Evolutionary conservation across 2,888 invertebrate genomes (phyloP).

Genomic region (Drosophila koepferae): DNA sequence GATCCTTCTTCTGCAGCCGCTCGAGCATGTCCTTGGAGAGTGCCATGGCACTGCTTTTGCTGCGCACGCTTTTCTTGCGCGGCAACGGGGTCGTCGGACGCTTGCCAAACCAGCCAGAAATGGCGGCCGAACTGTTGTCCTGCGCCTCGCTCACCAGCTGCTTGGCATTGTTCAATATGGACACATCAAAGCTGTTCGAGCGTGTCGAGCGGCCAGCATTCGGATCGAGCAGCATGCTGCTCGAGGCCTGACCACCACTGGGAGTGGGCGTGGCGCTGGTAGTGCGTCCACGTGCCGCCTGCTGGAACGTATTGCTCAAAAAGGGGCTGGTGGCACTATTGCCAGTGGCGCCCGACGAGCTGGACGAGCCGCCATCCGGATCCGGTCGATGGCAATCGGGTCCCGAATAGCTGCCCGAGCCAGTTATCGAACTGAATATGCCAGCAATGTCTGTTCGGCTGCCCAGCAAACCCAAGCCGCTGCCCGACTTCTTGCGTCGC

Average conservation of each 20-base stretch:
- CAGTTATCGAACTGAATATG: slow-evolving; percentile 90
- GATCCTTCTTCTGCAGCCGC: slow-evolving; percentile 86
- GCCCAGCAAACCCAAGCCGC: slow-evolving; percentile 89
- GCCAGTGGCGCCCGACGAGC: slow-evolving; percentile 64
- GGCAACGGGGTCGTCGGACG: slow-evolving; percentile 92
- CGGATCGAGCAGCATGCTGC: slow-evolving; percentile 82
- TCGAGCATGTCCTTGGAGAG: slow-evolving; percentile 88
- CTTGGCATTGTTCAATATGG: slow-evolving; percentile 87
- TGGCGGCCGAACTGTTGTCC: slow-evolving; percentile 86
- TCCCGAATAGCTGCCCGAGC: slow-evolving; percentile 88
- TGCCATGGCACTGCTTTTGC: slow-evolving; percentile 86
- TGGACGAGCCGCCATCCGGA: slow-evolving; percentile 66
- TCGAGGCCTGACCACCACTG: slow-evolving; percentile 52
- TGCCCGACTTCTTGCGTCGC: slow-evolving; percentile 80
- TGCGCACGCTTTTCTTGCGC: slow-evolving; percentile 87
- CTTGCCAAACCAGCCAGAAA: slow-evolving; percentile 91
- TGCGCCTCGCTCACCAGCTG: slow-evolving; percentile 85
- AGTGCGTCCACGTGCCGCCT: slow-evolving; percentile 70
- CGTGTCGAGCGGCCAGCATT: slow-evolving; percentile 87
- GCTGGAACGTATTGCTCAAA: slow-evolving; percentile 66
- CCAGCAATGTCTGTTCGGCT: slow-evolving; percentile 93
- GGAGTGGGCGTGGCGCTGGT: slow-evolving; percentile 76
- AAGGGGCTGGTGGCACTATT: slow-evolving; percentile 56
- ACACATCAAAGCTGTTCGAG: slow-evolving; percentile 94
- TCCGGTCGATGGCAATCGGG: slow-evolving; percentile 87